A percentile compares a stretch with the other conserved stretches of the same genome.
Evolutionary conservation across 2,113 vertebrate species (phyloP).

Genomic region (Atlantisia rogersi): DNA sequence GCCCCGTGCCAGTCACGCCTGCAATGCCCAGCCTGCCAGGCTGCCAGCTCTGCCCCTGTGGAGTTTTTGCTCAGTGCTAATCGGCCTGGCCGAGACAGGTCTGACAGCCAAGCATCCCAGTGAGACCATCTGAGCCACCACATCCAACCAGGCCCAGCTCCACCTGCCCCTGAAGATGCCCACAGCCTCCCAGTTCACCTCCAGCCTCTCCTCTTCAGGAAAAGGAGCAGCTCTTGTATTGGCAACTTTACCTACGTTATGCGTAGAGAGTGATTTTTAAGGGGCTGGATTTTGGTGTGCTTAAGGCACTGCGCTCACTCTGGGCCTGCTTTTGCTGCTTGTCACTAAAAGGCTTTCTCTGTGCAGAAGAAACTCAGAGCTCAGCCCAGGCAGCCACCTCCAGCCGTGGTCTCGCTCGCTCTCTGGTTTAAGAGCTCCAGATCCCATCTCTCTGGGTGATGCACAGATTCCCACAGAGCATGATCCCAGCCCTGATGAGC

Average conservation of each 20-base stretch:
- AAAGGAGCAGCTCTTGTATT: neutral
- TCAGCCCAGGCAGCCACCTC: neutral
- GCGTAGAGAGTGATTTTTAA: neutral
- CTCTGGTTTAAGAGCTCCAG: neutral
- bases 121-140: neutral
- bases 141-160: neutral
- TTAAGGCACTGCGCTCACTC: accelerated
- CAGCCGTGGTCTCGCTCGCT: accelerated
- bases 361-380: neutral
- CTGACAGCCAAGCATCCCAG: accelerated
- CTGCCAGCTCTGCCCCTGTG: neutral
- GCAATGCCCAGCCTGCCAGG: accelerated
- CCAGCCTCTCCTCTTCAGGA: neutral
- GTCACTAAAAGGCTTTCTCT: neutral
- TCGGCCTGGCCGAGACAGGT: neutral
- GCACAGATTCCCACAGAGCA: neutral
- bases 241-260: neutral
- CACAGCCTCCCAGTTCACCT: neutral
- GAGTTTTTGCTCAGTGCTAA: neutral
- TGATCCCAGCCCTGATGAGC: neutral
- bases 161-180: neutral
- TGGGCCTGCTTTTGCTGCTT: neutral
- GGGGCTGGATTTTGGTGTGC: neutral
- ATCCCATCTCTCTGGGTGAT: neutral
- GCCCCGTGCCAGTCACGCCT: neutral